phyloP scores from a whole-genome alignment of 2,797 vertebrate genomes.

The Falco concolor region DNA sequence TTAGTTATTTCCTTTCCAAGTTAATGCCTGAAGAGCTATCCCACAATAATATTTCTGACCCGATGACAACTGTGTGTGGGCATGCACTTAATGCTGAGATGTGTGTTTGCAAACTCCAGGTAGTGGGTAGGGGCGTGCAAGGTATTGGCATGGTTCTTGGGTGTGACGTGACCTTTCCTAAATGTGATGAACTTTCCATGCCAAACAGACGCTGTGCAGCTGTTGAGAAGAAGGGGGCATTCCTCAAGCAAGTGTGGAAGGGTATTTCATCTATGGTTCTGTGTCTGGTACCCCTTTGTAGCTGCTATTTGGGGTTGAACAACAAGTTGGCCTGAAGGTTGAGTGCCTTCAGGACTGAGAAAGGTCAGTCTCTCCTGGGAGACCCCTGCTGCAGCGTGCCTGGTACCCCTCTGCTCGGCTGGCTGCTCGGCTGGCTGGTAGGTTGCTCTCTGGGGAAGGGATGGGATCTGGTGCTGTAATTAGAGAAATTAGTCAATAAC shows the following conservation, averaged over 20 bases:
- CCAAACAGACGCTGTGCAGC: not conserved
- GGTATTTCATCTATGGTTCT: not conserved
- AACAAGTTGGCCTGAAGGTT: not conserved
- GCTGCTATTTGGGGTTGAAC: not conserved
- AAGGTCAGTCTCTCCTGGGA: not conserved
- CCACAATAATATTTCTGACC: not conserved
- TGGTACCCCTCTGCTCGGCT: not conserved
- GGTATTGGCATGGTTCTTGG: not conserved
- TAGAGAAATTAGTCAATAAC: not conserved
- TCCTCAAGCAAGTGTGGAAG: not conserved
- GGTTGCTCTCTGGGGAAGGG: not conserved
- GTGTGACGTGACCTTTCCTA: not conserved
- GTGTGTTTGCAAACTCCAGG: not conserved
- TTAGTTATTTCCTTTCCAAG: not conserved
- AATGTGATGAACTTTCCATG: not conserved
- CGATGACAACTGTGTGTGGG: too few relatives aligned
- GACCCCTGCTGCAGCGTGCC: not conserved
- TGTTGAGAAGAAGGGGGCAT: accelerated
- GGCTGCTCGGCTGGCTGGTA: not conserved
- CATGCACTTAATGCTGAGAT: not conserved
- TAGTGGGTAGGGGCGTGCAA: accelerated
- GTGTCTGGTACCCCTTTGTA: not conserved
- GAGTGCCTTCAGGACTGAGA: not conserved
- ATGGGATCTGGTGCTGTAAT: not conserved
- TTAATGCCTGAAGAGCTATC: not conserved